These are phyloP conservation scores for Malurus elegans DNA, from an alignment of 2,113 vertebrate species.

Conservation along the genomic window DNA sequence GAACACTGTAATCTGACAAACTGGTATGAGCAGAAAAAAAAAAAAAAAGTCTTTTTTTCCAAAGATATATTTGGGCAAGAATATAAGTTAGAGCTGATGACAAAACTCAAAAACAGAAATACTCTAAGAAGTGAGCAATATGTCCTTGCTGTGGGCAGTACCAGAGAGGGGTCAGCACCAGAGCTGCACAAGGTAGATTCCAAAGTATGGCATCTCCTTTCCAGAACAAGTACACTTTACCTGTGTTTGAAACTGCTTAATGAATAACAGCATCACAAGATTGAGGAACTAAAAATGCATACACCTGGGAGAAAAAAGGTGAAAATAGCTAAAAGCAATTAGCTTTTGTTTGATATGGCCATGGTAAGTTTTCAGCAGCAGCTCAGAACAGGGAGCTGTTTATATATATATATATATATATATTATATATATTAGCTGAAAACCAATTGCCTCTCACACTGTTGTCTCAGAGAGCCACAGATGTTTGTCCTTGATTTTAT, in stretches of 20 bases:
- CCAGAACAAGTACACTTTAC: not conserved
- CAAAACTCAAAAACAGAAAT: not conserved
- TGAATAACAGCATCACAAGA: not conserved
- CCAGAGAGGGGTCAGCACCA: not conserved
- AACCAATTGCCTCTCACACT: not conserved
- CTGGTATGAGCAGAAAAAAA: not conserved
- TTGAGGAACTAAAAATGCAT: not conserved
- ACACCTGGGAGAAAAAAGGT: not conserved
- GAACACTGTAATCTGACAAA: not conserved
- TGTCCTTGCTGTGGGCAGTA: not conserved
- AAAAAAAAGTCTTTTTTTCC: not conserved
- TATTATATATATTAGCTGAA: not conserved
- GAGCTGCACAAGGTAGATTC: not conserved
- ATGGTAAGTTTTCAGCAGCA: not conserved
- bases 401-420: too few relatives aligned
- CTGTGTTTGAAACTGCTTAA: not conserved
- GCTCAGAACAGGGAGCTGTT: not conserved
- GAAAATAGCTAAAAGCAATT: not conserved
- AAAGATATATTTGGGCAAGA: not conserved
- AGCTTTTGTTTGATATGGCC: not conserved
- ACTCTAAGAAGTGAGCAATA: not conserved
- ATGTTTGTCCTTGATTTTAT: not conserved
- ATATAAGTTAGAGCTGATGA: not conserved
- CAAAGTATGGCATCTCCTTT: not conserved
- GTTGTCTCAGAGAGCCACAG: not conserved